Percentiles rank a stretch among this genome's conserved stretches.
Conservation (phyloP, 2,113 vertebrate genomes). For the Xiphophorus couchianus region DNA sequence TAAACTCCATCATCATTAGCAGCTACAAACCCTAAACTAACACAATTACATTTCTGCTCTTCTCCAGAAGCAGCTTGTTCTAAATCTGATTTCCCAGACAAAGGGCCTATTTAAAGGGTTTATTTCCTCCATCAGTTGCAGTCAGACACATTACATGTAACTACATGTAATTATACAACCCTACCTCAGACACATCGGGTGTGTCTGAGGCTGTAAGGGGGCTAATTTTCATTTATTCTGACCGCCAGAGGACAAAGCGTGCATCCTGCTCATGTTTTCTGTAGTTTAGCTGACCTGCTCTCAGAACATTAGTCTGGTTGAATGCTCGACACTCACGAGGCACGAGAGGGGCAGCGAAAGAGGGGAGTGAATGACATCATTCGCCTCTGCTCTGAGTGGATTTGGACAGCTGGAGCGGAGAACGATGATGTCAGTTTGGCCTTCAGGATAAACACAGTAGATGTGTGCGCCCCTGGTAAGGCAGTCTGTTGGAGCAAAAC, state of each 20-base stretch:
- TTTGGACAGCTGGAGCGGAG: slow-evolving; percentile 32
- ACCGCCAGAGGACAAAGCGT: slow-evolving; percentile 65
- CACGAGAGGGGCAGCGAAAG: slow-evolving; percentile 28
- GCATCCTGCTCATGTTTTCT: slow-evolving; percentile 45
- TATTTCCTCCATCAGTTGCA: slow-evolving; percentile 26
- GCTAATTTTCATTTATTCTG: slow-evolving; percentile 58
- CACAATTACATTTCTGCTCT: slow-evolving; percentile 24
- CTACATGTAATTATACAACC: too few relatives aligned
- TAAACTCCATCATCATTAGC: slow-evolving; percentile 20
- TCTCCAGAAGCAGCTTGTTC: slow-evolving; percentile 12
- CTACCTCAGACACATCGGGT: background rate
- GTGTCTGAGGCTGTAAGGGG: slow-evolving; percentile 31
- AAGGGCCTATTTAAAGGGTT: slow-evolving; percentile 17
- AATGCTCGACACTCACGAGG: slow-evolving; percentile 61
- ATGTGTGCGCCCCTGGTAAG: slow-evolving; percentile 37
- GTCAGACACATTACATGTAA: slow-evolving; percentile 3
- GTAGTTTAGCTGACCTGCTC: slow-evolving; percentile 73
- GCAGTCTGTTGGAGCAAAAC: slow-evolving; percentile 32
- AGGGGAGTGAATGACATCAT: slow-evolving; percentile 70
- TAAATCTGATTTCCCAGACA: slow-evolving; percentile 43
- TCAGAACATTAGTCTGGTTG: slow-evolving; percentile 70
- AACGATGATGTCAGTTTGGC: slow-evolving; percentile 62
- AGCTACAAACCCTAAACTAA: slow-evolving; percentile 28
- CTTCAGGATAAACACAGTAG: slow-evolving; percentile 33
- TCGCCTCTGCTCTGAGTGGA: slow-evolving; percentile 46